phyloP scores from a whole-genome alignment of 2,113 vertebrate species.

The Pachyramphus minor region DNA sequence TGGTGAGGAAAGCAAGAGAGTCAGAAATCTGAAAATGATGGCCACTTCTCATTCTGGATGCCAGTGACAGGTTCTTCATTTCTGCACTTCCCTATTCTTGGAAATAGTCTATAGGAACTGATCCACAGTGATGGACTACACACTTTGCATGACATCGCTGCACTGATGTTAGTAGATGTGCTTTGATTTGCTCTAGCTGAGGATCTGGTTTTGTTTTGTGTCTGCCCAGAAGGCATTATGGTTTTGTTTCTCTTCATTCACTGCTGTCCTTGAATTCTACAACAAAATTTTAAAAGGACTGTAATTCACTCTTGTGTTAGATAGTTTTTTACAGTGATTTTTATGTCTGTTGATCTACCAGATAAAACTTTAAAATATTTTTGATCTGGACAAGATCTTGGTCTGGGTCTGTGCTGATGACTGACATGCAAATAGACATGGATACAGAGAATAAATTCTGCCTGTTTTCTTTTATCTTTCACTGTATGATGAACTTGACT shows the following conservation, averaged over 20 bases:
- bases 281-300: neutral
- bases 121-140: neutral
- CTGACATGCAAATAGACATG: neutral
- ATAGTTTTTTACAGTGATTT: neutral
- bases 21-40: neutral
- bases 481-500: neutral
- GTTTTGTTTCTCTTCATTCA: neutral
- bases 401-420: neutral
- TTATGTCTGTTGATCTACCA: neutral
- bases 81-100: neutral
- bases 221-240: neutral
- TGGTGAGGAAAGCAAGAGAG: neutral
- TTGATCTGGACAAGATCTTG: neutral
- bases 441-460: neutral
- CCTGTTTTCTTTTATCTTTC: neutral
- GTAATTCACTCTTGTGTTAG: neutral
- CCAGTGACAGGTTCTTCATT: neutral
- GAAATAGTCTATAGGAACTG: neutral
- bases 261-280: neutral
- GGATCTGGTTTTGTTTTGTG: neutral
- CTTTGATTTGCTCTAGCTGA: neutral
- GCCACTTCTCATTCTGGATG: neutral
- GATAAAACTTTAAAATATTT: neutral
- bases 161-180: neutral
- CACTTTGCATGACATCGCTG: neutral